These are phyloP conservation scores for Gyrodactylus salaris DNA, from an alignment of 1,140 invertebrate species.

Conservation along the genomic window DNA sequence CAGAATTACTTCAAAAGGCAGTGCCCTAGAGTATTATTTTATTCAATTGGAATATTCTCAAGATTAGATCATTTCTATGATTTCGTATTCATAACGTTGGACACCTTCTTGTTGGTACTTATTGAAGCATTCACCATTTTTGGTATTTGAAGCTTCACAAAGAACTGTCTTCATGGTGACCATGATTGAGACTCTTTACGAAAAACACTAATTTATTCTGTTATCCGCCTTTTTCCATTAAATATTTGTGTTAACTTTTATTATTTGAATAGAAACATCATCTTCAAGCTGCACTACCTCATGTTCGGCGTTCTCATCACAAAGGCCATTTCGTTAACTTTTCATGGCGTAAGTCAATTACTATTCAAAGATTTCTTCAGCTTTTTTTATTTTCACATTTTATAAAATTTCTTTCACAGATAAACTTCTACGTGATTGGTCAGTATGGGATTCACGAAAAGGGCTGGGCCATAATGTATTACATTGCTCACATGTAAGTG, in stretches of 20 bases:
- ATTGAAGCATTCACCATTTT: too few relatives aligned
- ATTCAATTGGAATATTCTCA: too few relatives aligned
- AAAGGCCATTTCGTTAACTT: constrained; percentile 58
- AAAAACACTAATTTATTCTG: too few relatives aligned
- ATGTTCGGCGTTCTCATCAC: constrained; percentile 72
- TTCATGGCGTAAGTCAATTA: constrained; percentile 35
- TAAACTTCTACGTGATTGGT: constrained; percentile 82
- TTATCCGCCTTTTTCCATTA: too few relatives aligned
- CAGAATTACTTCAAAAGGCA: too few relatives aligned
- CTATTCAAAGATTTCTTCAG: neutral
- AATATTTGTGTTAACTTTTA: neutral
- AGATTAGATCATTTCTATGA: too few relatives aligned
- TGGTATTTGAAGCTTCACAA: too few relatives aligned
- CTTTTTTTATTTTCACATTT: neutral
- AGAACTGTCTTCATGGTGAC: too few relatives aligned
- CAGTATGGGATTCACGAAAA: constrained; percentile 65
- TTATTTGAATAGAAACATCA: neutral
- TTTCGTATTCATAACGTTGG: too few relatives aligned
- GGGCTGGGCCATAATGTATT: constrained; percentile 79
- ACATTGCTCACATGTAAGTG: constrained; percentile 60
- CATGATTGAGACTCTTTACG: too few relatives aligned
- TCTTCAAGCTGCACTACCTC: constrained; percentile 34
- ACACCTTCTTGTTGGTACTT: too few relatives aligned
- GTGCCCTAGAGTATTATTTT: too few relatives aligned
- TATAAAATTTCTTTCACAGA: constrained; percentile 14